Evolutionary conservation across 2,797 vertebrate genomes (phyloP).

Genomic region (Rhynchotus rufescens): DNA sequence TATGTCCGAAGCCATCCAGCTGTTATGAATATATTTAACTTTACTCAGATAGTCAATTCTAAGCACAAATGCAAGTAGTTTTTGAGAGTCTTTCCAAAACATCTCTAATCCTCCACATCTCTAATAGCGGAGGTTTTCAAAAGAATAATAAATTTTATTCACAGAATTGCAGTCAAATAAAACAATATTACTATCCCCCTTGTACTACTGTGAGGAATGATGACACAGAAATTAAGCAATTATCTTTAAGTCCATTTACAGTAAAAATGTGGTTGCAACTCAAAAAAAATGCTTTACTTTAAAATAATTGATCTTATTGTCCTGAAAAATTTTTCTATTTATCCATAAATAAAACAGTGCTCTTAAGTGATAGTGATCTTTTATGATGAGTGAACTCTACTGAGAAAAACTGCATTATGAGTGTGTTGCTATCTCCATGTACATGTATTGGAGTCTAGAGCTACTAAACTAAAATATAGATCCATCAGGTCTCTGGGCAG

Average conservation of each 20-base stretch:
- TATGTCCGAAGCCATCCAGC: not conserved
- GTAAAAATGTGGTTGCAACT: conserved; percentile 8
- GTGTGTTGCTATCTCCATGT: not conserved
- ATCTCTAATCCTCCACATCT: not conserved
- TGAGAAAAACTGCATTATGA: not conserved
- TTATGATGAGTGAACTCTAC: not conserved
- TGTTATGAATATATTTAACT: conserved; percentile 12
- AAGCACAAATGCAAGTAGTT: not conserved
- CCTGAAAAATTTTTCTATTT: not conserved
- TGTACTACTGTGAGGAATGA: conserved; percentile 38
- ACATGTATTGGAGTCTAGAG: not conserved
- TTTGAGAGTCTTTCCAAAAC: conserved; percentile 30
- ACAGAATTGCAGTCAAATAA: conserved; percentile 49
- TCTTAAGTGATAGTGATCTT: not conserved
- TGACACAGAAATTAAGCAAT: conserved; percentile 27
- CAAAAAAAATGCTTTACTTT: conserved; percentile 10
- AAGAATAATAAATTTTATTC: conserved; percentile 66
- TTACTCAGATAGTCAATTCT: not conserved
- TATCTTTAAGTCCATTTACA: conserved; percentile 19
- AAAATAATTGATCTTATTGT: conserved; percentile 42
- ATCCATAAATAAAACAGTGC: not conserved
- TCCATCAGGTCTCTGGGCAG: not conserved
- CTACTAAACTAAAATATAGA: not conserved
- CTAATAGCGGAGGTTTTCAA: not conserved
- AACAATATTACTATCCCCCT: conserved; percentile 37